These are phyloP conservation scores for Noturus placidus DNA, from an alignment of 2,113 vertebrate species.

Conservation along the genomic window DNA sequence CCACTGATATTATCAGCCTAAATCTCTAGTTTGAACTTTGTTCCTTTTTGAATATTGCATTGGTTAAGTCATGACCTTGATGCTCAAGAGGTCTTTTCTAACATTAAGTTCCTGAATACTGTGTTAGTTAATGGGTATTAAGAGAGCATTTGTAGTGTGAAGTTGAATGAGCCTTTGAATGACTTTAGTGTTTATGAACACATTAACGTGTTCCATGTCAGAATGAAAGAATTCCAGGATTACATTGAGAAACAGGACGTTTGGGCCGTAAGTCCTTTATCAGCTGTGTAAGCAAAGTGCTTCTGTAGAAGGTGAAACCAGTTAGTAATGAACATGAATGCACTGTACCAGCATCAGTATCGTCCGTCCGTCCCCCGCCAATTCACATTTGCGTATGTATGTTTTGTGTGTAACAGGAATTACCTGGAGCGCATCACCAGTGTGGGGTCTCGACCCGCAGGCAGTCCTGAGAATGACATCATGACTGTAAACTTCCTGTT, in stretches of 20 bases:
- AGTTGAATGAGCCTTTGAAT: neutral
- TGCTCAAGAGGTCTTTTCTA: neutral
- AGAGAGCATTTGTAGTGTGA: neutral
- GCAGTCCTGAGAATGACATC: constrained; percentile 91
- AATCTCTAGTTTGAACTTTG: constrained; percentile 21
- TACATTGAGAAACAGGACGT: neutral
- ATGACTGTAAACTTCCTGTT: constrained; percentile 87
- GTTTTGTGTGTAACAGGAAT: constrained; percentile 67
- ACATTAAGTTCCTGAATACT: neutral
- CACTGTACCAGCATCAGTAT: neutral
- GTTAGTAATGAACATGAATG: neutral
- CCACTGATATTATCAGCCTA: constrained; percentile 11
- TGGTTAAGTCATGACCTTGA: constrained; percentile 18
- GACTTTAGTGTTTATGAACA: neutral
- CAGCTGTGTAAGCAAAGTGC: neutral
- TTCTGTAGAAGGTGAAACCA: neutral
- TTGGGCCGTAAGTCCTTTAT: neutral
- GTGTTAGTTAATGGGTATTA: neutral
- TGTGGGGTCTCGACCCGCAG: constrained; percentile 87
- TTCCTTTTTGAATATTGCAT: constrained; percentile 21
- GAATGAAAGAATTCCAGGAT: neutral
- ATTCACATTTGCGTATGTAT: neutral
- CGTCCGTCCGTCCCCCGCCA: no score
- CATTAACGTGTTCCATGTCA: neutral
- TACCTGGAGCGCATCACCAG: constrained; percentile 91